phyloP scores from a whole-genome alignment of 2,888 invertebrate species.

The Drosophila vallismaia region DNA sequence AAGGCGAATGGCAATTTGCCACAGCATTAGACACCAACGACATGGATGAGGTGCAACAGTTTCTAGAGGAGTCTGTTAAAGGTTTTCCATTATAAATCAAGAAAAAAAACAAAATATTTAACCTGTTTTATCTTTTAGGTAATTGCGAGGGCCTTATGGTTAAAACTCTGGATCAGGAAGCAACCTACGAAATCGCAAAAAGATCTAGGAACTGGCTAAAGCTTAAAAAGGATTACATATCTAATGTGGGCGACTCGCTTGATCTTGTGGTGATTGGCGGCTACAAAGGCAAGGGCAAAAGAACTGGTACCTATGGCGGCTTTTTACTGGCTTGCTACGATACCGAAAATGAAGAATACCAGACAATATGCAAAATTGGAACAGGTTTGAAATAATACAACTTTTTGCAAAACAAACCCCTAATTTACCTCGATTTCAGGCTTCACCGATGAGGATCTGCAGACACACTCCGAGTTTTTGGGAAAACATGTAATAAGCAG shows the following conservation, averaged over 20 bases:
- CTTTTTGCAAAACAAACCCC: not conserved
- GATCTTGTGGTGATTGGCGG: constrained; percentile 98
- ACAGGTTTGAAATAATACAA: constrained; percentile 67
- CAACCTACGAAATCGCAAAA: constrained; percentile 98
- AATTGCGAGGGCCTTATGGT: constrained; percentile 99
- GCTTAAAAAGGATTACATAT: constrained; percentile 98
- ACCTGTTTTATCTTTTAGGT: constrained; percentile 83
- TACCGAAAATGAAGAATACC: constrained; percentile 94
- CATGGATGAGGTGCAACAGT: constrained; percentile 96
- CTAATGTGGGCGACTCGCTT: constrained; percentile 97
- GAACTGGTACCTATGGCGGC: constrained; percentile 97
- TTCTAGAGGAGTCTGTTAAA: constrained; percentile 96
- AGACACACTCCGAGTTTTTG: constrained; percentile 90
- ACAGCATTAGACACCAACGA: constrained; percentile 91
- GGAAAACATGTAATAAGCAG: constrained; percentile 89
- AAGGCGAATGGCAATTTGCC: constrained; percentile 95
- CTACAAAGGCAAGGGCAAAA: constrained; percentile 95
- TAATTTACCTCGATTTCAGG: constrained; percentile 86
- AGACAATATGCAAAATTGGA: constrained; percentile 94
- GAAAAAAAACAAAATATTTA: not conserved
- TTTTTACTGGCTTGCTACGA: constrained; percentile 98
- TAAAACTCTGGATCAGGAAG: constrained; percentile 93
- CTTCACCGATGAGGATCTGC: constrained; percentile 95
- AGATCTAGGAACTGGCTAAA: constrained; percentile 97
- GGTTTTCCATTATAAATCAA: constrained; percentile 83